A percentile compares a stretch with the other conserved stretches of the same genome.
phyloP scores from a whole-genome alignment of 2,797 vertebrate genomes.

The Chaetodon trifasciatus region DNA sequence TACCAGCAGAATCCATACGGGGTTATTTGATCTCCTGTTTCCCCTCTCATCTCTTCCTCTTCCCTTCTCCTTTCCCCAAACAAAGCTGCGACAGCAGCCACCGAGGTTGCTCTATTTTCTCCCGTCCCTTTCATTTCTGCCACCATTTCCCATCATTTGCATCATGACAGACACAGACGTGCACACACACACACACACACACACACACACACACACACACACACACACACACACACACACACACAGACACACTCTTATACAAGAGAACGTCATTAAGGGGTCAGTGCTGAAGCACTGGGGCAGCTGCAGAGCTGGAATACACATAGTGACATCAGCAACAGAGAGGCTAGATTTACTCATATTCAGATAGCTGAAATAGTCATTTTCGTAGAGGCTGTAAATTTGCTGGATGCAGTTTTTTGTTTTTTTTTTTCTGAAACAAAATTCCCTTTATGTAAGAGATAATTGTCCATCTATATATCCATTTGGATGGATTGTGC shows the following conservation, averaged over 20 bases:
- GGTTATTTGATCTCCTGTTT: constrained; percentile 28
- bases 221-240: constrained; percentile 1
- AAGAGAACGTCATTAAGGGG: constrained; percentile 49
- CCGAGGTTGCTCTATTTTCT: constrained; percentile 4
- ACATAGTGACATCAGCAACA: constrained; percentile 3
- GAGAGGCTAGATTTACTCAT: neutral
- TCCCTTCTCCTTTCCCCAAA: constrained; percentile 5
- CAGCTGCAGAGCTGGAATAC: constrained; percentile 15
- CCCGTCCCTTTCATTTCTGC: constrained; percentile 19
- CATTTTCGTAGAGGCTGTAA: neutral
- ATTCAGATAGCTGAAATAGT: constrained; percentile 1
- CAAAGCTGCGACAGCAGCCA: neutral
- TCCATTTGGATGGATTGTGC: neutral
- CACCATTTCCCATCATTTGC: constrained; percentile 15
- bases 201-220: constrained; percentile 13
- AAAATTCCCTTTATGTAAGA: neutral
- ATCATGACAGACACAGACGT: neutral
- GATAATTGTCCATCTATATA: neutral
- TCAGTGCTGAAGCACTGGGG: constrained; percentile 8
- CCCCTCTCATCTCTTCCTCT: constrained; percentile 16
- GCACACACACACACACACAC: constrained; percentile 3
- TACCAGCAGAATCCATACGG: constrained; percentile 1
- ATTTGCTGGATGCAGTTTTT: neutral
- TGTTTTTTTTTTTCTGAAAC: neutral
- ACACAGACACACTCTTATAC: neutral